Evolutionary conservation across 37 sponge, comb jelly and placozoan genomes (phyloP), one percentile per base, ranked within the genome.

Genomic region (Amphimedon queenslandica): DNA sequence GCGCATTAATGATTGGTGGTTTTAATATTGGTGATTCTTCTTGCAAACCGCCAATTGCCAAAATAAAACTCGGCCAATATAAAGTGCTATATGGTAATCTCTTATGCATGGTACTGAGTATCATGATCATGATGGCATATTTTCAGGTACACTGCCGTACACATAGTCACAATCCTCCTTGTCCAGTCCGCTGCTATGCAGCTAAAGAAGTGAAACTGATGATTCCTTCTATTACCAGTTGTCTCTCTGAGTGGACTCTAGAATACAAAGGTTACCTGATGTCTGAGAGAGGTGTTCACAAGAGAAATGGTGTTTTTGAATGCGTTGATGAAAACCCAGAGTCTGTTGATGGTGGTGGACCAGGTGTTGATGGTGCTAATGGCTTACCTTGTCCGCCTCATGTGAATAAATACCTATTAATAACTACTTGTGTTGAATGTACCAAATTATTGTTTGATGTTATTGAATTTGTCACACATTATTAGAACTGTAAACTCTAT

Each of bases 191-290:
- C 51, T 71, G 58, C 70, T 73, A 43, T 37, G n/a, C 68, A 5
- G 76, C 60, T 23, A 42, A 78, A 25, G 69, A 21, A 28, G 72
- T 58, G 37, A 53, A 43, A 21, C 2, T 72, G 23, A 77, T 77
- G 72, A 71, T 84, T 30, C 84, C 84, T 37, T 77, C 77, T 58
- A 71, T 23, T 28, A 30, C 37, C 34, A 2, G n/a, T 20, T 84
- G 84, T 41, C 84, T 73, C 24, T 10, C 65, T 37, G 51, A 24
- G 11, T 84, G 78, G 84, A 84, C 84, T 30, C 29, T 18, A 24
- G 84, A 84, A 77, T 84, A 84, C 73, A 34, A 23, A 72, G 84
- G 84, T 32, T 84, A 75, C 39, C 66, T 84, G 23, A 77, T 84
- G 78, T 53, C 72, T 40, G 72, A 64, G 36, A 6, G n/a, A 13